Base-by-base conservation (phyloP, 2,888 invertebrate genomes). In the Willowsia nigromaculata region DNA sequence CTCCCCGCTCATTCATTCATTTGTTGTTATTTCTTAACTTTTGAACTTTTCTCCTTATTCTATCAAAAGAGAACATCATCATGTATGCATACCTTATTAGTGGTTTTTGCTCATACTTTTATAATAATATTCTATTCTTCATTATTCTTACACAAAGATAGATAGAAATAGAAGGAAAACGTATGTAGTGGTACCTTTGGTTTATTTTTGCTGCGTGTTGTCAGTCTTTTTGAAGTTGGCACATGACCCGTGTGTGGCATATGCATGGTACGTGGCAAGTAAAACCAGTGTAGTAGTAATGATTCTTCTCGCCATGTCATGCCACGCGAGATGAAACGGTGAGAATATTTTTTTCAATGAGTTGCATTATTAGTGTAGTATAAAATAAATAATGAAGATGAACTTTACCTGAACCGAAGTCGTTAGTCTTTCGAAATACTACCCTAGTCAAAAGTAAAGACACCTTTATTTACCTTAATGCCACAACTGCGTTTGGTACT, bases 381-480 rank as follows among this genome's bases (percentile, higher is more conserved):
- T 37, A 33, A 68, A 59, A 37, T 62, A 62, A 68, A 68, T 68
- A 43, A 43, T 71, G 71, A 71, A 71, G 43, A 71, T 71, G 71
- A 71, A 71, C 71, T 71, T 71, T 71, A 43, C 43, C 13, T 71
- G 71, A 71, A 71, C 43, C 27, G 71, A 71, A n/a, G n/a, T n/a
- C n/a, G n/a, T n/a, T n/a, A n/a, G n/a, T n/a, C n/a, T n/a, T n/a
- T n/a, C n/a, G n/a, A n/a, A n/a, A n/a, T n/a, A n/a, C n/a, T n/a
- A n/a, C n/a, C n/a, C n/a, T n/a, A n/a, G n/a, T n/a, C n/a, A n/a
- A n/a, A n/a, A n/a, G n/a, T n/a, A n/a, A n/a, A n/a, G n/a, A n/a
- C n/a, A n/a, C n/a, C n/a, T n/a, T n/a, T n/a, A n/a, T n/a, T n/a
- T n/a, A n/a, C n/a, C n/a, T n/a, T n/a, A n/a, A n/a, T n/a, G n/a